Evolutionary conservation across 2,797 vertebrate genomes (phyloP).

Genomic region (Prionace glauca): DNA sequence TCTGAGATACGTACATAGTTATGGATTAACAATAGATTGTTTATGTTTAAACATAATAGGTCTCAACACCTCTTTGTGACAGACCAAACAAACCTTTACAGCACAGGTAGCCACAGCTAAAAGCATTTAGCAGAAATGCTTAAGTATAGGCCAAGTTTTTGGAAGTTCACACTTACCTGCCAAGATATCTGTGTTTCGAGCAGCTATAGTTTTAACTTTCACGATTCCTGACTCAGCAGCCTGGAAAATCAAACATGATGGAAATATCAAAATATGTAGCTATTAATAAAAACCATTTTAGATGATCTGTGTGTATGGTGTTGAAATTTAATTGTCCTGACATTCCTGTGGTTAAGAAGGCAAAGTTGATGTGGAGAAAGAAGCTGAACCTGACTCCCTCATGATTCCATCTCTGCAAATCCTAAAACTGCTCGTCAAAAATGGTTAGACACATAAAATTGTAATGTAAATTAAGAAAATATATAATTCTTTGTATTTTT

Average conservation of each 20-base stretch:
- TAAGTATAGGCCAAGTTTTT: conserved; percentile 41
- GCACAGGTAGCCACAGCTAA: background rate
- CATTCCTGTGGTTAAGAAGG: background rate
- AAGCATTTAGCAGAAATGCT: conserved; percentile 4
- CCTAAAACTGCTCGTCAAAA: background rate
- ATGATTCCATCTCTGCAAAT: background rate
- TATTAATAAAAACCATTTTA: background rate
- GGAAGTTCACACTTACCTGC: conserved; percentile 68
- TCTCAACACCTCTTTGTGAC: no score
- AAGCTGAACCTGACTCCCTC: background rate
- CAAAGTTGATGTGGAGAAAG: background rate
- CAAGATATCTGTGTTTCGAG: conserved; percentile 83
- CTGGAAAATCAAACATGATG: conserved; percentile 56
- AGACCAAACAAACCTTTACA: no score
- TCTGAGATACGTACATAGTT: no score
- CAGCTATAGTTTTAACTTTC: conserved; percentile 98
- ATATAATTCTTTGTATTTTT: background rate
- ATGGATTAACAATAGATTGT: no score
- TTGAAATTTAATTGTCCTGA: background rate
- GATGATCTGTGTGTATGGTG: background rate
- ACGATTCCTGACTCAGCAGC: conserved; percentile 98
- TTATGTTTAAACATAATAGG: no score
- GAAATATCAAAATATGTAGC: conserved; percentile 21
- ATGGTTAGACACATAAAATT: background rate
- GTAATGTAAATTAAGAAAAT: background rate